Base-by-base conservation (phyloP, 2,888 invertebrate genomes). In the Proisotoma minuta region DNA sequence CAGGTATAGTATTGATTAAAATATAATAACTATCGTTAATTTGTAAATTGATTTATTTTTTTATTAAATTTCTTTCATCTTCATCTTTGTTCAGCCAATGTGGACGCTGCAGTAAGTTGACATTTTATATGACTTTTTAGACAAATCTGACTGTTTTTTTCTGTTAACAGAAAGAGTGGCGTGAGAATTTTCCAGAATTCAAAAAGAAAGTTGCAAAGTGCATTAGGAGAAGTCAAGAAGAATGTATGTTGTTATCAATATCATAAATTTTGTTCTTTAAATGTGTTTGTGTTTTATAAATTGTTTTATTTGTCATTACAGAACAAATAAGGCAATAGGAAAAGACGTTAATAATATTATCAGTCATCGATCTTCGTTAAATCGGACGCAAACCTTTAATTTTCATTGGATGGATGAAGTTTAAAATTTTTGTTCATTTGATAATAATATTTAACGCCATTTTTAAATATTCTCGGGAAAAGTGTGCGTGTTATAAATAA, bases 191-290 rank as follows among this genome's bases (percentile, higher is more conserved):
- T 83, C 84, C 88, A 80, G 95, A 94, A 82, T 98, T 97, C 84
- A 97, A 95, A 84, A 87, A 91, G 83, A 93, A 92, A 85, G 97
- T 98, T 77, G 93, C 95, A 76, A 86, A 89, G 82, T 96, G 95
- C 84, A 97, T 98, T 79, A 87, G 97, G 82, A 93, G 91, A 85
- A 97, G 96, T 86, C 96, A 97, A 86, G 97, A 98, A 82, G 92
- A 93, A 83, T 91, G 91, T 85, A 88, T 89, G 87, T 91, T 89
- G 24, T 24, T 26, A n/a, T 27, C 22, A 23, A 23, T 50, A 15
- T 34, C 34, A 34, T 34, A 34, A 8, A 34, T 34, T 15, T 8
- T 34, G 8, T 34, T 34, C 8, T 15, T 23, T 23, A 23, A 24
- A 18, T 18, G 5, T 47, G 24, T 50, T 18, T n/a, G 8, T 24